Evolutionary conservation across 2,797 vertebrate species (phyloP).

Genomic region (Myripristis murdjan): DNA sequence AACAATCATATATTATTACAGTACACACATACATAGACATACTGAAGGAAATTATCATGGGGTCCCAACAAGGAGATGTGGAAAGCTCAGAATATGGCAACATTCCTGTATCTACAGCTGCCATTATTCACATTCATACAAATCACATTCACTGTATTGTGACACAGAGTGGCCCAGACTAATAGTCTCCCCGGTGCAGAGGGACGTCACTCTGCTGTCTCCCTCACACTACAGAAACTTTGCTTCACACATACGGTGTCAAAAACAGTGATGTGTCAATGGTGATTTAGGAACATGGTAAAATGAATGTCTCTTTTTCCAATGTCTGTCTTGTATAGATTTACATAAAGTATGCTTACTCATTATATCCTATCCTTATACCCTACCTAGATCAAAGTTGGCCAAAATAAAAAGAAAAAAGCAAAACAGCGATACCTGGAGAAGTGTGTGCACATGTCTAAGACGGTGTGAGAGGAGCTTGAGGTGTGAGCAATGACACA

Average conservation of each 20-base stretch:
- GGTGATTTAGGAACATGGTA: slow-evolving; percentile 19
- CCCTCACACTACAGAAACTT: slow-evolving; percentile 26
- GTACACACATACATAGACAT: too few relatives aligned
- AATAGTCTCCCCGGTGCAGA: slow-evolving; percentile 20
- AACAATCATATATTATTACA: too few relatives aligned
- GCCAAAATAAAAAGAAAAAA: accelerated
- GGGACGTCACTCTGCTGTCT: slow-evolving; percentile 5
- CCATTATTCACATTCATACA: slow-evolving; percentile 12
- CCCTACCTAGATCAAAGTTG: too few relatives aligned
- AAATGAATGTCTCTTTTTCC: neutral
- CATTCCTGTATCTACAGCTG: too few relatives aligned
- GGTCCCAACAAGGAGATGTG: too few relatives aligned
- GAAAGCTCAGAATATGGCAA: too few relatives aligned
- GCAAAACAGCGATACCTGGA: neutral
- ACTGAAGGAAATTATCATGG: too few relatives aligned
- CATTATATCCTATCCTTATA: too few relatives aligned
- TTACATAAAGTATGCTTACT: too few relatives aligned
- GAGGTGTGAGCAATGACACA: slow-evolving; percentile 68
- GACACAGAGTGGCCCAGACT: slow-evolving; percentile 43
- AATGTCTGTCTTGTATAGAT: too few relatives aligned
- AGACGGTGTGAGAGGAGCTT: slow-evolving; percentile 28
- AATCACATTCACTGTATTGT: neutral
- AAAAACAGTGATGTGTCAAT: slow-evolving; percentile 46
- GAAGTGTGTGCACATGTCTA: slow-evolving; percentile 6
- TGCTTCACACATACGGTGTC: slow-evolving; percentile 66